A percentile compares a stretch with the other conserved stretches of the same genome.
Evolutionary conservation across 2,888 invertebrate genomes (phyloP).

Genomic region (Ischnura elegans): DNA sequence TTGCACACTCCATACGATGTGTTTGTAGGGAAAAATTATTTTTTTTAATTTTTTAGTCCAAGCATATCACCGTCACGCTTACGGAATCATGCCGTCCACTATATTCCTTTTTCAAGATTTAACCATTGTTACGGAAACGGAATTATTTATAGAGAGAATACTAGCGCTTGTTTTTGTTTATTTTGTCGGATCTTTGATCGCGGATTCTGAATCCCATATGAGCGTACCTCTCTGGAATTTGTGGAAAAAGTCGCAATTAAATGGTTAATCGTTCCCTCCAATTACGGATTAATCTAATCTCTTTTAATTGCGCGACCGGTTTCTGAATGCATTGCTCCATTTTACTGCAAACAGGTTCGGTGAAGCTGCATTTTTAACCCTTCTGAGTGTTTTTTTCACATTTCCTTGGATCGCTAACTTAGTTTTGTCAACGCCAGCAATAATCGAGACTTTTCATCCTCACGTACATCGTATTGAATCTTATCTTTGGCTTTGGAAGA

Average conservation of each 20-base stretch:
- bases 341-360: not conserved
- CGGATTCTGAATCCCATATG: not conserved
- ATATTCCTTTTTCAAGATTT: not conserved
- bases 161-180: not conserved
- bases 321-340: not conserved
- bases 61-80: not conserved
- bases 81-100: not conserved
- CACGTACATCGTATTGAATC: too few species aligned
- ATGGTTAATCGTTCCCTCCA: not conserved
- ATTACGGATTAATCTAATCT: not conserved
- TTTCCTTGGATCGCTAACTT: not conserved
- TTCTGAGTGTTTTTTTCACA: not conserved
- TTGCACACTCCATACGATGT: not conserved
- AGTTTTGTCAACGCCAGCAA: not conserved
- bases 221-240: not conserved
- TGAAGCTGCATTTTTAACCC: not conserved
- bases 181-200: not conserved
- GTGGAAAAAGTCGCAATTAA: not conserved
- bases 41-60: not conserved
- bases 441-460: not conserved
- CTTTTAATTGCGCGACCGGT: not conserved
- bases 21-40: not conserved
- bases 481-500: too few species aligned
- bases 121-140: not conserved
- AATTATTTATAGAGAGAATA: not conserved